Evolutionary conservation across 2,797 vertebrate species (phyloP).

Genomic region (Alauda arvensis): DNA sequence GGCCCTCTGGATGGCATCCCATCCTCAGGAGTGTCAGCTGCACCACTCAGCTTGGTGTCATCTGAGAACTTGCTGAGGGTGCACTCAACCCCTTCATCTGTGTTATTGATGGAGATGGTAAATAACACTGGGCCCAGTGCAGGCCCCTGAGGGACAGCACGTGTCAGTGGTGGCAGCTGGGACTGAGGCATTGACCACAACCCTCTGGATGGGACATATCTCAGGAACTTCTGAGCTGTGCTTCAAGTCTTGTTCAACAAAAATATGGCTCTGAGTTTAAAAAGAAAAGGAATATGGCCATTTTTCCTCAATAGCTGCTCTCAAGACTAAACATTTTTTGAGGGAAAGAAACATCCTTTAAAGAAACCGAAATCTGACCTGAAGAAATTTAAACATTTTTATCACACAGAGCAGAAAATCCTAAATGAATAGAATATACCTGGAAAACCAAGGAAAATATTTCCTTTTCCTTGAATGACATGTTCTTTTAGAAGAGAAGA

Average conservation of each 20-base stretch:
- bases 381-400: background rate
- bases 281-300: background rate
- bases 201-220: background rate
- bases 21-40: background rate
- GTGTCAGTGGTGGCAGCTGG: too few species aligned
- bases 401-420: background rate
- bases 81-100: rapidly evolving
- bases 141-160: background rate
- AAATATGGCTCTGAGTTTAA: background rate
- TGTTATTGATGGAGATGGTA: background rate
- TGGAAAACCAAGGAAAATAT: background rate
- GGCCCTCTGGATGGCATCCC: background rate
- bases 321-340: background rate
- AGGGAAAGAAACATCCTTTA: background rate
- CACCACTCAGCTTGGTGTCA: background rate
- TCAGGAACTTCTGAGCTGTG: background rate
- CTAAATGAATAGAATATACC: background rate
- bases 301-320: background rate
- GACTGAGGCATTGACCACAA: background rate
- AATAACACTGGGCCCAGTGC: background rate
- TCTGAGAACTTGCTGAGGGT: background rate
- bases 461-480: background rate
- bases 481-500: background rate
- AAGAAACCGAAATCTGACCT: background rate
- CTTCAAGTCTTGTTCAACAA: background rate